Base-by-base conservation (phyloP, 1,140 invertebrate genomes). In the Drosophila carrolli region DNA sequence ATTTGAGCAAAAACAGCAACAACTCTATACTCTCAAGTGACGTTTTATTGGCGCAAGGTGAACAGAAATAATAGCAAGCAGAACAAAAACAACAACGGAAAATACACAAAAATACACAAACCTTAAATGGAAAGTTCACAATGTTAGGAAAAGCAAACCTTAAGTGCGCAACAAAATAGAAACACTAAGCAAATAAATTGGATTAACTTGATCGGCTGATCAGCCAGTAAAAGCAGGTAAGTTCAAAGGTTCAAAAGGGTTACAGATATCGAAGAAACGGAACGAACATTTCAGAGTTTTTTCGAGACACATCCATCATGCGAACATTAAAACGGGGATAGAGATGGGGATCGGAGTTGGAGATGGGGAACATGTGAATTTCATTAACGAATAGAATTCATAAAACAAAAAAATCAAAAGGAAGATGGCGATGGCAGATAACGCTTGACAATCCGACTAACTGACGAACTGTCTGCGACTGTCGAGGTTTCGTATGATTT, bases 31-130 rank as follows among this genome's bases (percentile, higher is more conserved):
- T 59, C 79, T 78, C 66, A 85, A 84, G 81, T 85, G 81, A 85
- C 84, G 84, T 89, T 88, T 86, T 88, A 88, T 88, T 88, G 76
- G 83, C 83, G 76, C 75, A 86, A 86, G 81, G 81, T 85, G 78
- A 84, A 84, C 51, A 29, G 35, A 51, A 35, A 43, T 23, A 43
- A 54, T 8, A 48, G 29, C 48, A 54, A 32, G n/a, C 58, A 27
- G 56, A 37, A 43, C 32, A 46, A 73, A 50, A 71, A 43, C 27
- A 16, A 35, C 38, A 55, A 19, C 46, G 27, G 7, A 54, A 73
- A 65, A 50, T 43, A 29, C 35, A 60, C 29, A 19, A 54, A 48
- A 47, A 54, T 35, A 46, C 43, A 55, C 37, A 55, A 27, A 51
- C 40, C 47, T 37, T 50, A 67, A 51, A 47, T 27, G 50, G 32